phyloP scores from a whole-genome alignment of 2,113 vertebrate species.

The Carettochelys insculpta region DNA sequence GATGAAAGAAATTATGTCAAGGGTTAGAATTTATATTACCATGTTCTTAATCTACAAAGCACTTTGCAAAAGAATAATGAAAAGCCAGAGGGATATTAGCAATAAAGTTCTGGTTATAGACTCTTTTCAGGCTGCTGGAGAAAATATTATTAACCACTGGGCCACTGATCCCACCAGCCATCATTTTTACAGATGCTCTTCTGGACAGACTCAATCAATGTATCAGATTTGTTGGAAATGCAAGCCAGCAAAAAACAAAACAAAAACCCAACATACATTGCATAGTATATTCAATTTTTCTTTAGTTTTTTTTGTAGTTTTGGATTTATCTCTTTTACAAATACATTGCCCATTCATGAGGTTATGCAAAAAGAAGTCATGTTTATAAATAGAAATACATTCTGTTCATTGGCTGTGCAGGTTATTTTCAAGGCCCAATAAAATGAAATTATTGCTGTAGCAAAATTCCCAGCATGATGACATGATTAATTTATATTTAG shows the following conservation, averaged over 20 bases:
- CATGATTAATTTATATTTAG: background rate
- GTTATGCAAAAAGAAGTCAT: background rate
- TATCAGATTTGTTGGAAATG: background rate
- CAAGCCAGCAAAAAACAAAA: background rate
- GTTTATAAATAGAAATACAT: background rate
- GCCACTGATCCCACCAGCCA: constrained; percentile 35
- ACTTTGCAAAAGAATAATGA: constrained; percentile 35
- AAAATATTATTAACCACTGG: constrained; percentile 38
- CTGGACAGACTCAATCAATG: background rate
- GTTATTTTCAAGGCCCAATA: background rate
- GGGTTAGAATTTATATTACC: constrained; percentile 14
- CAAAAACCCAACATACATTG: background rate
- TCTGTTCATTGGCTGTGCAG: background rate
- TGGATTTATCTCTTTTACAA: background rate
- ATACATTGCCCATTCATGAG: background rate
- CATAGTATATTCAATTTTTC: background rate
- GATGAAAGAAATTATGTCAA: constrained; percentile 42
- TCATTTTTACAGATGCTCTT: constrained; percentile 7
- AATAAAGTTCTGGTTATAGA: constrained; percentile 35
- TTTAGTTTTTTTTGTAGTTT: background rate
- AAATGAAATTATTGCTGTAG: background rate
- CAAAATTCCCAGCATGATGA: background rate
- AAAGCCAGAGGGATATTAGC: constrained; percentile 34
- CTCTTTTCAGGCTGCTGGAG: constrained; percentile 20
- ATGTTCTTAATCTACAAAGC: background rate